Base-by-base conservation (phyloP, 1,140 invertebrate genomes). In the Drosophila burlai region DNA sequence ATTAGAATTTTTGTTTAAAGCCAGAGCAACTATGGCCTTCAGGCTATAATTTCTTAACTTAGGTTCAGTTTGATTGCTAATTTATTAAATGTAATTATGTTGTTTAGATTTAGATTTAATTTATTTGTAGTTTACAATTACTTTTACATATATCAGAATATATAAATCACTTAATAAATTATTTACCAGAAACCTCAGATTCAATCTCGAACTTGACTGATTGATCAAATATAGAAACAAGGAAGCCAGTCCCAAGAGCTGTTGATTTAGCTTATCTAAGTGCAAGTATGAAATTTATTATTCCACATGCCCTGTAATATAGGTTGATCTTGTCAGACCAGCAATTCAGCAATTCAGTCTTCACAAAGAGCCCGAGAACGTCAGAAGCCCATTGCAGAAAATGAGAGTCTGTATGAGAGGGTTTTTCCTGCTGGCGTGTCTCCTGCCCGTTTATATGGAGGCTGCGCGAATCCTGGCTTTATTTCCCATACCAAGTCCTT, bases 401-500 rank as follows among this genome's bases (percentile, higher is more conserved):
- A 57, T 57, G 38, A 40, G 26, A 40, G 15, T 6, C 7, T 24
- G 5, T 15, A 26, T 36, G 1, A 11, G 6, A 13, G 9, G 13
- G 1, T 4, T 26, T 21, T 13, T 46, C 21, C 13, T 55, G 16
- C 31, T 69, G 47, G 2, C 9, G 0, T 54, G 38, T 15, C 31
- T 69, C 9, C 62, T 52, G 13, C 46, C 68, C 5, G 24, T 16
- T 9, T 50, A n/a, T 6, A 3, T 73, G 55, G 54, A 73, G 6
- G n/a, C 45, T 11, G 55, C 68, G 1, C 45, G 38, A 7, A 74
- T 74, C 40, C 46, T 74, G 7, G 71, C 71, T 11, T 3, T 74
- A 5, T 74, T 74, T 43, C 68, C 68, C 0, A 36, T 74, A n/a
- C 68, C 68, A 0, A 74, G 71, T 24, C 55, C 71, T 3, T 74